Evolutionary conservation across 2,888 invertebrate genomes (phyloP), one percentile per base, ranked within the genome.

Genomic region (Drosophila phalerata): DNA sequence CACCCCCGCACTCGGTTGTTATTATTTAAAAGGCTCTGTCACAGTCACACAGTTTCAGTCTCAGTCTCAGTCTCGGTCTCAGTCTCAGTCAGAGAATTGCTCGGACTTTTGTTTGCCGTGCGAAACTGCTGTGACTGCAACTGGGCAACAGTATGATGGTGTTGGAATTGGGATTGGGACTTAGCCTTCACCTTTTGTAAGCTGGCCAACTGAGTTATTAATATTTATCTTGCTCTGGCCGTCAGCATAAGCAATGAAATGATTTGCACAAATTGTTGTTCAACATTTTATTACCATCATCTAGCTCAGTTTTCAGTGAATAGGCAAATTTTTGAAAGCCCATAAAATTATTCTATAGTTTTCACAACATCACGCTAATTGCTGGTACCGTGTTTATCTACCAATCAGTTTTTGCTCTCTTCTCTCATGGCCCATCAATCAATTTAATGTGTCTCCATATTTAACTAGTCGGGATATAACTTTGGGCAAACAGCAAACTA

Each of bases 201-300:
- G 65, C 64, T 69, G 69, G 56, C 82, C 71, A 77, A 53, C 69
- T 69, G 66, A 88, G 90, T 85, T 90, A 85, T 85, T 85, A 90
- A 90, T 90, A 85, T 85, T 85, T 85, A 85, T 88, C 81, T 86
- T 69, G 63, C 74, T 73, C 49, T 72, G 73, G 69, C 72, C 77
- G 83, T 72, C 86, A 81, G 65, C 73, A 69, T 51, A 58, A 79
- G 76, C 79, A 64, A 69, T 62, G 57, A 83, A 90, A 85, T 85
- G 85, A 90, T 88, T 85, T 88, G 89, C 90, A 81, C 73, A 90
- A 85, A 90, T 68, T 80, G 55, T 73, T 88, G 88, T 83, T 89
- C 68, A 71, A 88, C 73, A 85, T 86, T 88, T 70, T 69, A 89
- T 85, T 83, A 64, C 52, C 43, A 69, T 75, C 73, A 77, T 88